phyloP scores from a whole-genome alignment of 2,888 invertebrate species.

The Bibio marci region DNA sequence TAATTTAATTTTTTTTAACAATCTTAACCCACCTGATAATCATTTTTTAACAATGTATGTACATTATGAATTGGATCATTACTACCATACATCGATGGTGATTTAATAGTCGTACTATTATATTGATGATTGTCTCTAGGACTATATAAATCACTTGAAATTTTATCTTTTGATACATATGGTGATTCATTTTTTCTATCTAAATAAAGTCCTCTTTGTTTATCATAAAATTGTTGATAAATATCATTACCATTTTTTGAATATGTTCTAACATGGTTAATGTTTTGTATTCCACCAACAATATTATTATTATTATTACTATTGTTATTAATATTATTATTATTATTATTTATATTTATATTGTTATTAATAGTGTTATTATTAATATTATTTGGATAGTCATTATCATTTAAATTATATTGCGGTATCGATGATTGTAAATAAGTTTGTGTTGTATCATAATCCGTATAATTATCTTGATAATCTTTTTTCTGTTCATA shows the following conservation, averaged over 20 bases:
- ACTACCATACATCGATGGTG: conserved; percentile 18
- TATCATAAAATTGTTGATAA: conserved; percentile 26
- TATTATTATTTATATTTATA: no score
- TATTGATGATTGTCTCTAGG: conserved; percentile 24
- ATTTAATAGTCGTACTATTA: conserved; percentile 16
- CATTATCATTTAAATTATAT: conserved; percentile 10
- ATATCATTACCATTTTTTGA: conserved; percentile 24
- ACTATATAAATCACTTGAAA: conserved; percentile 27
- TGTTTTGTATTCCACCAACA: conserved; percentile 20
- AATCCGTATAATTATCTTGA: conserved; percentile 24
- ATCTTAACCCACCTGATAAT: conserved; percentile 22
- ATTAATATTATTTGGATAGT: not conserved
- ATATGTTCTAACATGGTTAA: conserved; percentile 26
- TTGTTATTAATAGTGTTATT: conserved; percentile 5
- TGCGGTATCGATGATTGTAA: conserved; percentile 11
- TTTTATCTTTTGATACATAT: conserved; percentile 27
- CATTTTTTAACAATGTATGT: conserved; percentile 26
- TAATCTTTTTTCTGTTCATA: conserved; percentile 24
- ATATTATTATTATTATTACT: conserved; percentile 5
- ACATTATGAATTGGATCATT: conserved; percentile 26
- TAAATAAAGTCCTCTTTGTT: conserved; percentile 22
- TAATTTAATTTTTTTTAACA: conserved; percentile 14
- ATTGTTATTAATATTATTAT: not conserved
- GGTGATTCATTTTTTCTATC: conserved; percentile 21
- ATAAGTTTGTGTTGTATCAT: conserved; percentile 11